Evolutionary conservation across 2,113 vertebrate species (phyloP).

Genomic region (Willisornis vidua): DNA sequence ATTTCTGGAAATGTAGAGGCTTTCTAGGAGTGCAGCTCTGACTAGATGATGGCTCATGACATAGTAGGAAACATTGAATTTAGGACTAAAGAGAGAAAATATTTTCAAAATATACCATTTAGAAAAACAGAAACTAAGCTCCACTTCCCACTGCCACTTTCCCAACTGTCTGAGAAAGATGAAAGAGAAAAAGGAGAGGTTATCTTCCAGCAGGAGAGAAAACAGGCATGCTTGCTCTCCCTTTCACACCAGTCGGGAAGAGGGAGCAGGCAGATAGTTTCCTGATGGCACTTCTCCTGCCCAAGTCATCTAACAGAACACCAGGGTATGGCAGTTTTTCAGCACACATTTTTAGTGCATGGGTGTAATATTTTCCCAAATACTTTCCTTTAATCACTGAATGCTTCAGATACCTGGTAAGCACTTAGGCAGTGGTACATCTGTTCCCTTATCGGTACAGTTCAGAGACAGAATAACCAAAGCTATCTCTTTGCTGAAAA

Average conservation of each 20-base stretch:
- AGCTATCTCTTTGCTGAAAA: background rate
- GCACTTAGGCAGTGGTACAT: background rate
- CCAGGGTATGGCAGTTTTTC: background rate
- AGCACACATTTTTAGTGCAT: background rate
- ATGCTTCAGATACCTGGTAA: background rate
- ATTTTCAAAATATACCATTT: background rate
- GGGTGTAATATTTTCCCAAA: background rate
- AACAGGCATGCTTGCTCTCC: background rate
- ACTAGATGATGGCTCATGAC: background rate
- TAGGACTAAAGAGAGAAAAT: background rate
- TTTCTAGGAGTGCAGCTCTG: background rate
- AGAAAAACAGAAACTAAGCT: background rate
- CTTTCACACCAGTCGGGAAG: background rate
- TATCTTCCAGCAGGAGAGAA: background rate
- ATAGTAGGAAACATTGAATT: background rate
- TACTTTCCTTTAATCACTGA: background rate
- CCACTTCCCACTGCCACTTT: background rate
- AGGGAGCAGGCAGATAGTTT: background rate
- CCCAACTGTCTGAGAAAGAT: background rate
- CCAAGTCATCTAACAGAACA: background rate
- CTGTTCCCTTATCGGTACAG: background rate
- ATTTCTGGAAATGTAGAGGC: background rate
- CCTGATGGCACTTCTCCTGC: background rate
- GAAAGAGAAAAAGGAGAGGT: background rate
- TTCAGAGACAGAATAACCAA: background rate